These are phyloP conservation scores for Xylocopa sonorina DNA, from an alignment of 1,140 invertebrate species.

Conservation along the genomic window DNA sequence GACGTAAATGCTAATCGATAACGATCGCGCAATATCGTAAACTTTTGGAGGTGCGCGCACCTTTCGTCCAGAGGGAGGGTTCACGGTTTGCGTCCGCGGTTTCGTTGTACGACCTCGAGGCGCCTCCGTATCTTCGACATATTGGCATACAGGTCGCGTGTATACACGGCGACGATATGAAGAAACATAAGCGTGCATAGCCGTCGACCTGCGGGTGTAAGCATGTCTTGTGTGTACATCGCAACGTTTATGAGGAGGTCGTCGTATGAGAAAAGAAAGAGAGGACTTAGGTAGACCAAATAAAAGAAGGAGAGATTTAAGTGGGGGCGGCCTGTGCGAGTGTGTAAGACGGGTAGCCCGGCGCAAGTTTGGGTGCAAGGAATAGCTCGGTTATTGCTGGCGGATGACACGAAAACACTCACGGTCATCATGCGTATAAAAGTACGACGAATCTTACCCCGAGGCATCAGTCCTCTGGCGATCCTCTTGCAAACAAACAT, in stretches of 20 bases:
- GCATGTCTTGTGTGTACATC: constrained; percentile 62
- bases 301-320: constrained; percentile 32
- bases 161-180: constrained; percentile 71
- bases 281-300: constrained; percentile 17
- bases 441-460: constrained; percentile 75
- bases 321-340: constrained; percentile 65
- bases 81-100: constrained; percentile 18
- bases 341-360: constrained; percentile 39
- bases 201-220: constrained; percentile 32
- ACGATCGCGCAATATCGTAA: constrained; percentile 34
- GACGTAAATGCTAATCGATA: constrained; percentile 43
- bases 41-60: constrained; percentile 5
- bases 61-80: not conserved
- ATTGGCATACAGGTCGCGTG: constrained; percentile 80
- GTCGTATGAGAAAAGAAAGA: constrained; percentile 50
- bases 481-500: constrained; percentile 75
- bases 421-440: constrained; percentile 77
- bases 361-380: constrained; percentile 59
- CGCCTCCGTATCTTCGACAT: constrained; percentile 55
- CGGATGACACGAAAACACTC: constrained; percentile 60
- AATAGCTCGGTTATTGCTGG: constrained; percentile 59
- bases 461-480: constrained; percentile 77
- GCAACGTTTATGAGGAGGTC: constrained; percentile 75
- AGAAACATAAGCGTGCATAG: constrained; percentile 73
- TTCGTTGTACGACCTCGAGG: constrained; percentile 57